phyloP scores from a whole-genome alignment of 2,888 invertebrate species.

The Hirtodrosophila confusa region DNA sequence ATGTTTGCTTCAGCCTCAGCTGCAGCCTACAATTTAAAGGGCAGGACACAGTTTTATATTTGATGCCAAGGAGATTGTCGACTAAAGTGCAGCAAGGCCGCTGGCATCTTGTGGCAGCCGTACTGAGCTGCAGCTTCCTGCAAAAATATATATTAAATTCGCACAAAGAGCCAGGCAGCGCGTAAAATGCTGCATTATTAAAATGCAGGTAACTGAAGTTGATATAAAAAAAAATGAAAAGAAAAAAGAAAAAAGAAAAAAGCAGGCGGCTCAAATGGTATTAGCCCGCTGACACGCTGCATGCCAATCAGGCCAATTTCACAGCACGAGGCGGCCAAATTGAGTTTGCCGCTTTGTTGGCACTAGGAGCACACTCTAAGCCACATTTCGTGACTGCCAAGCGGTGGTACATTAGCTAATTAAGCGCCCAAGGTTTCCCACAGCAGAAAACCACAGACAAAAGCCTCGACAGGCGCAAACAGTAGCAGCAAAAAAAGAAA shows the following conservation, averaged over 20 bases:
- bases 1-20: conserved; percentile 11
- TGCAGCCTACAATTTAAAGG: neutral
- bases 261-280: conserved; percentile 25
- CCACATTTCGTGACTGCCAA: conserved; percentile 49
- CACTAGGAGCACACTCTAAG: conserved; percentile 24
- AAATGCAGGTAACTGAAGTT: conserved; percentile 36
- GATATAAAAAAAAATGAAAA: neutral
- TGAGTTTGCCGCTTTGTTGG: conserved; percentile 26
- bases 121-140: neutral
- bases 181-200: conserved; percentile 41
- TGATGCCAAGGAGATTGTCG: too few species aligned
- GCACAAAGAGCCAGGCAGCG: conserved; percentile 2
- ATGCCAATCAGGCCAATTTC: conserved; percentile 64
- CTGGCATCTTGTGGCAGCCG: too few species aligned
- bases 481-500: neutral
- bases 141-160: conserved; percentile 31
- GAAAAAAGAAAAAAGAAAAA: conserved; percentile 9
- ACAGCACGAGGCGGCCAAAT: conserved; percentile 39
- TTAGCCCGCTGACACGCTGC: conserved; percentile 31
- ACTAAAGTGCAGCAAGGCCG: too few species aligned
- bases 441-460: conserved; percentile 36
- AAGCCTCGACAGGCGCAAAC: conserved; percentile 28
- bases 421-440: conserved; percentile 44
- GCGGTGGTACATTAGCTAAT: conserved; percentile 61
- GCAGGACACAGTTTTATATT: conserved; percentile 2